These are phyloP conservation scores for Orthosia incerta DNA, from an alignment of 2,888 invertebrate genomes.

Conservation along the genomic window DNA sequence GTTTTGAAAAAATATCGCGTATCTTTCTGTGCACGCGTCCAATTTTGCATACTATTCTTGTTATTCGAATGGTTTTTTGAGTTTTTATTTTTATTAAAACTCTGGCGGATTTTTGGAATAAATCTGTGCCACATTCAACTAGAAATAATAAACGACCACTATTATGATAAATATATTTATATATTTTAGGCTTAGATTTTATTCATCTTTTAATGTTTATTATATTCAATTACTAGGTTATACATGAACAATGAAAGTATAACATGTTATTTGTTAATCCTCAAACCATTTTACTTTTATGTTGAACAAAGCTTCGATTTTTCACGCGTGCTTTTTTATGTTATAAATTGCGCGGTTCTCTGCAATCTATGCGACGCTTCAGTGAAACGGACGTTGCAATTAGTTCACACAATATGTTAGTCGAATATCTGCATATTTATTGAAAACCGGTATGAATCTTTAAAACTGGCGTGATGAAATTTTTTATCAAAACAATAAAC, in stretches of 20 bases:
- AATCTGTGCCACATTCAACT: slow-evolving; percentile 11
- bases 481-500: slow-evolving; percentile 59
- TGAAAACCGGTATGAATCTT: slow-evolving; percentile 66
- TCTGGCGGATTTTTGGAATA: slow-evolving; percentile 4
- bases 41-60: slow-evolving; percentile 42
- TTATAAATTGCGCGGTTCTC: slow-evolving; percentile 72
- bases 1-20: slow-evolving; percentile 61
- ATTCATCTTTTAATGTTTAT: neutral
- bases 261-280: slow-evolving; percentile 10
- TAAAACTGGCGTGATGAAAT: slow-evolving; percentile 50
- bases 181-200: neutral
- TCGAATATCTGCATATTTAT: slow-evolving; percentile 79
- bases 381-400: slow-evolving; percentile 76
- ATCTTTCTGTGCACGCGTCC: slow-evolving; percentile 59
- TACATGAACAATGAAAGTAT: too few relatives aligned
- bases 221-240: neutral
- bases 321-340: slow-evolving; percentile 59
- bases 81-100: slow-evolving; percentile 17
- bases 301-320: slow-evolving; percentile 34
- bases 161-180: neutral
- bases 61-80: slow-evolving; percentile 18
- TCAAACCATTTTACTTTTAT: slow-evolving; percentile 10
- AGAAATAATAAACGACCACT: neutral
- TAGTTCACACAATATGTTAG: slow-evolving; percentile 76
- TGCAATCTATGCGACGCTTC: slow-evolving; percentile 70